Percentiles rank a stretch among this genome's conserved stretches.
phyloP scores from a whole-genome alignment of 2,888 invertebrate genomes.

The Polyommatus icarus region DNA sequence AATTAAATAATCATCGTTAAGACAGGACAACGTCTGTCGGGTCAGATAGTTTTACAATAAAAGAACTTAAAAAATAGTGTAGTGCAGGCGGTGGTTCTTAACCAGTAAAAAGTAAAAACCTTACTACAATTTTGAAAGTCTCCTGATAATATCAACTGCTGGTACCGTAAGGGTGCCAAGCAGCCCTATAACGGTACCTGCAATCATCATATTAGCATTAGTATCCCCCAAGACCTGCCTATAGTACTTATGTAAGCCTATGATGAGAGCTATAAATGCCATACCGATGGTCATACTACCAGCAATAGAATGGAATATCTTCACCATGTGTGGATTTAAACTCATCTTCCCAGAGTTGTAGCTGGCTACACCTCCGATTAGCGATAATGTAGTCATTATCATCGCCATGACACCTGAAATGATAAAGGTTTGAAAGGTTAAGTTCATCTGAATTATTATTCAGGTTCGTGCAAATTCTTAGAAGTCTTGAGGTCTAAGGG shows the following conservation, averaged over 20 bases:
- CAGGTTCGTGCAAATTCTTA: too few relatives aligned
- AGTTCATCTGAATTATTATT: not conserved
- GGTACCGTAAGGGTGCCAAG: slow-evolving; percentile 9
- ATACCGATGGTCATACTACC: not conserved
- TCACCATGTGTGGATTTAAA: not conserved
- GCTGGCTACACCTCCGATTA: slow-evolving; percentile 16
- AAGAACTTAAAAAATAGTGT: too few relatives aligned
- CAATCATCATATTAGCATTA: slow-evolving; percentile 13
- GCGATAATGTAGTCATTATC: not conserved
- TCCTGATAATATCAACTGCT: not conserved
- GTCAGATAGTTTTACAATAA: too few relatives aligned
- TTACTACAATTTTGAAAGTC: not conserved
- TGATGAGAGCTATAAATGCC: not conserved
- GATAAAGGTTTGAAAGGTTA: not conserved
- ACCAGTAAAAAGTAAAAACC: too few relatives aligned
- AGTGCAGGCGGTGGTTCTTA: too few relatives aligned
- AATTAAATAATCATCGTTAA: too few relatives aligned
- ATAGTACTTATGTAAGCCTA: slow-evolving; percentile 3
- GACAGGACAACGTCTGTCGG: too few relatives aligned
- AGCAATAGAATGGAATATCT: not conserved
- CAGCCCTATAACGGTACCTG: not conserved
- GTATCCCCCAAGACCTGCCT: not conserved
- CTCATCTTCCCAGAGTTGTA: not conserved
- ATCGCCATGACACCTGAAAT: slow-evolving; percentile 4
- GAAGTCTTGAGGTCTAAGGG: too few relatives aligned